These are phyloP conservation scores for Sorex fumeus DNA, from an alignment of 2,113 vertebrate species.

Conservation along the genomic window DNA sequence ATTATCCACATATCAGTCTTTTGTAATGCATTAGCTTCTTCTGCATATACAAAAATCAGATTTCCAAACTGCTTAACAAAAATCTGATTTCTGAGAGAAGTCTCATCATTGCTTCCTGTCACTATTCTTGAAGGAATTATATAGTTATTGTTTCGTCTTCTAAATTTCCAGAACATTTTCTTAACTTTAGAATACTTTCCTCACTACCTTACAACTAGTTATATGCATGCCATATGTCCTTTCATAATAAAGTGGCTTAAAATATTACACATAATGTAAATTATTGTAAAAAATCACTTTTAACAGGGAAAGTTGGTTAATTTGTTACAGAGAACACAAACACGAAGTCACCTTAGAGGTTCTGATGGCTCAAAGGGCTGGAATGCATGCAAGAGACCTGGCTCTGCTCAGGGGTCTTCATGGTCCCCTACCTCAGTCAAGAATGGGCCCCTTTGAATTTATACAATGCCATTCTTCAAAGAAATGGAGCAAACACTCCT, in stretches of 20 bases:
- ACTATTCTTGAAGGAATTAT: background rate
- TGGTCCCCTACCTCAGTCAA: too few relatives aligned
- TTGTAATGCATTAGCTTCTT: background rate
- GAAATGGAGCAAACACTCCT: too few relatives aligned
- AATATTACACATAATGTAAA: background rate
- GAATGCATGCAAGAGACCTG: too few relatives aligned
- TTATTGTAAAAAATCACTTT: slow-evolving; percentile 12
- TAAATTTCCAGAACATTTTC: background rate
- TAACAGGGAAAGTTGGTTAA: slow-evolving; percentile 9
- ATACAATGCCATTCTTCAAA: too few relatives aligned
- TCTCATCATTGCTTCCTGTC: background rate
- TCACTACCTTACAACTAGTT: background rate
- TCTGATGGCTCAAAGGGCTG: background rate
- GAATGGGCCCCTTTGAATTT: too few relatives aligned
- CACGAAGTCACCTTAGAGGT: background rate
- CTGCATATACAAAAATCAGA: background rate
- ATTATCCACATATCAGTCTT: background rate
- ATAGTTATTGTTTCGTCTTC: background rate
- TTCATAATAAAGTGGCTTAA: background rate
- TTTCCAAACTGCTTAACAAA: background rate
- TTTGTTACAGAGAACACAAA: background rate
- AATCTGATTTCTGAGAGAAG: background rate
- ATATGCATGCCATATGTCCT: background rate
- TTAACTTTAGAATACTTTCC: background rate
- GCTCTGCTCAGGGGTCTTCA: too few relatives aligned